These are phyloP conservation scores for Macquaria australasica DNA, from an alignment of 2,113 vertebrate genomes.

Conservation along the genomic window DNA sequence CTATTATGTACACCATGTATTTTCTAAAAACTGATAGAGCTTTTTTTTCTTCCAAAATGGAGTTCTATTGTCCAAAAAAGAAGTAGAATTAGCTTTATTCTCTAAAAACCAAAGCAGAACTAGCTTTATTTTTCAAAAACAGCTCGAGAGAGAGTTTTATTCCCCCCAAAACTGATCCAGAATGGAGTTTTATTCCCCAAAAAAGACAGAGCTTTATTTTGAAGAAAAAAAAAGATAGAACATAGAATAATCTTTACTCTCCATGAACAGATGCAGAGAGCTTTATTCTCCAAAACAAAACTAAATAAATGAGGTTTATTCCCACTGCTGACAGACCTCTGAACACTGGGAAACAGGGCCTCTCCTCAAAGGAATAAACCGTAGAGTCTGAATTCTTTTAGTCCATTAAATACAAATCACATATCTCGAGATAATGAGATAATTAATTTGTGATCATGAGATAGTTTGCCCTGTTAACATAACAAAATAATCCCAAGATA, in stretches of 20 bases:
- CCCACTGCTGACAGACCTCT: not conserved
- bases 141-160: not conserved
- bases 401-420: constrained; percentile 6
- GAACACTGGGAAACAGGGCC: not conserved
- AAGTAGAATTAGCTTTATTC: not conserved
- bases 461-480: not conserved
- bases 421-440: constrained; percentile 15
- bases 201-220: not conserved
- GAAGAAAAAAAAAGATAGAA: too few species aligned
- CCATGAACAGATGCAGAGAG: not conserved
- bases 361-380: not conserved
- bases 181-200: constrained; percentile 3
- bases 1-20: not conserved
- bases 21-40: not conserved
- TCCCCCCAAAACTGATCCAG: not conserved
- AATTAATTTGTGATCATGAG: constrained; percentile 30
- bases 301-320: not conserved
- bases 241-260: not conserved
- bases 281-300: not conserved
- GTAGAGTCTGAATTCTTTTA: not conserved
- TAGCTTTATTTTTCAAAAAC: not conserved
- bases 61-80: not conserved
- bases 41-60: too few species aligned
- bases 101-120: not conserved
- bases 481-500: constrained; percentile 22